Base-by-base conservation (phyloP, 2,888 invertebrate species). In the Sphinx pinastri region DNA sequence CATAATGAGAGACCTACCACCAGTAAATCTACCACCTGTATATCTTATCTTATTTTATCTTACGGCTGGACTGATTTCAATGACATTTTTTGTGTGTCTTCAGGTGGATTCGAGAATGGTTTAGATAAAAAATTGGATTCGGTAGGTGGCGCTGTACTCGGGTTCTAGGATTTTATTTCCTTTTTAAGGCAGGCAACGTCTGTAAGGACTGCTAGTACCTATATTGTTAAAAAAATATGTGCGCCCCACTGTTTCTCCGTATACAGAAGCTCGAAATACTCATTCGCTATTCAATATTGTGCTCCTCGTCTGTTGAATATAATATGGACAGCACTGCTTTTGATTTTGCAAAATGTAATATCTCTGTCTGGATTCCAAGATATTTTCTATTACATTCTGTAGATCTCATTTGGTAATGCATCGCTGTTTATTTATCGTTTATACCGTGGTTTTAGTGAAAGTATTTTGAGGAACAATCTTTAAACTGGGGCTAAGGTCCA, bases 211-310 rank as follows among this genome's bases (percentile, higher is more conserved):
- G n/a, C n/a, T n/a, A n/a, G n/a, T n/a, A 25, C 25, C 1, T 25
- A 38, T 38, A 7, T 38, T 38, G 4, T 7, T 4, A 38, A 38
- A 57, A 57, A 49, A 49, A 1, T 3, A 49, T 12, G 49, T 31
- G 54, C 51, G 10, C n/a, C 12, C 11, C 47, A 69, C 63, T 63
- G 69, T 54, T 45, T 14, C 19, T 52, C 19, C 75, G 54, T 72
- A 71, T 74, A 73, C 10, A 10, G 52, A 63, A 63, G 51, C 63
- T 45, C 60, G 77, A 79, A 77, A 81, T 75, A 78, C 79, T 81
- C 81, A 81, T 84, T 82, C 81, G 80, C 81, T 80, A 87, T 88
- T 86, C 88, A 85, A 88, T 87, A 87, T 86, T 86, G 86, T 87
- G 85, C 88, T 87, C 83, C 84, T 78, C 78, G 76, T 75, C 80